A percentile compares a stretch with the other conserved stretches of the same genome.
These are phyloP conservation scores for Miniopterus natalensis DNA, from an alignment of 2,113 vertebrate genomes.

Conservation along the genomic window DNA sequence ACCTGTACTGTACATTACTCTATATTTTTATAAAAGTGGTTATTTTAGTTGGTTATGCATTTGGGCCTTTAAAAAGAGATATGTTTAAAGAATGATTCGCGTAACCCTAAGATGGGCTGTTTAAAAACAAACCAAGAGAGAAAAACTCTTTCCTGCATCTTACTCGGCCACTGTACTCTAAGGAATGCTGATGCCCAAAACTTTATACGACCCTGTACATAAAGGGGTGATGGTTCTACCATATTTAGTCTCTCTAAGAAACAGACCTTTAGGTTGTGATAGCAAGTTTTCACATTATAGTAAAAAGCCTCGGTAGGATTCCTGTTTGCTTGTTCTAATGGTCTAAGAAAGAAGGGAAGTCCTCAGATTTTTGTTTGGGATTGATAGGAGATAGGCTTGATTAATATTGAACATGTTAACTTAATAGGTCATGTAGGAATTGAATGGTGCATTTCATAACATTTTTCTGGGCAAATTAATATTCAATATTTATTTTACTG, in stretches of 20 bases:
- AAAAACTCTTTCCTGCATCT: neutral
- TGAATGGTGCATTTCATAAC: neutral
- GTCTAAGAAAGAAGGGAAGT: neutral
- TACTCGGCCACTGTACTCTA: neutral
- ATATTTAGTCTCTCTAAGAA: neutral
- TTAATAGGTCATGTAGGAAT: neutral
- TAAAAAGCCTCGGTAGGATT: neutral
- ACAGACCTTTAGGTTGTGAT: neutral
- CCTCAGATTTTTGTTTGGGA: neutral
- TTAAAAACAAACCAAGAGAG: constrained; percentile 18
- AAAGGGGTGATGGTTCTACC: neutral
- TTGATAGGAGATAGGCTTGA: neutral
- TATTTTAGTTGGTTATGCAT: constrained; percentile 38
- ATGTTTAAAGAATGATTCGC: constrained; percentile 27
- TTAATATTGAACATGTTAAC: neutral
- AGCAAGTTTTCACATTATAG: neutral
- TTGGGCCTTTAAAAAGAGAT: constrained; percentile 46
- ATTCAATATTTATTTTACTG: neutral
- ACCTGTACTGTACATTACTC: constrained; percentile 26
- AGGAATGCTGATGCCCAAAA: neutral
- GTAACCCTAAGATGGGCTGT: neutral
- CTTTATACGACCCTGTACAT: neutral
- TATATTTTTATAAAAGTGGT: neutral
- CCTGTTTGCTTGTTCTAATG: neutral
- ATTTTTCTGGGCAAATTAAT: neutral